A percentile compares a stretch with the other conserved stretches of the same genome.
Conservation (phyloP, 2,888 invertebrate genomes). For the Orchestes rusci region DNA sequence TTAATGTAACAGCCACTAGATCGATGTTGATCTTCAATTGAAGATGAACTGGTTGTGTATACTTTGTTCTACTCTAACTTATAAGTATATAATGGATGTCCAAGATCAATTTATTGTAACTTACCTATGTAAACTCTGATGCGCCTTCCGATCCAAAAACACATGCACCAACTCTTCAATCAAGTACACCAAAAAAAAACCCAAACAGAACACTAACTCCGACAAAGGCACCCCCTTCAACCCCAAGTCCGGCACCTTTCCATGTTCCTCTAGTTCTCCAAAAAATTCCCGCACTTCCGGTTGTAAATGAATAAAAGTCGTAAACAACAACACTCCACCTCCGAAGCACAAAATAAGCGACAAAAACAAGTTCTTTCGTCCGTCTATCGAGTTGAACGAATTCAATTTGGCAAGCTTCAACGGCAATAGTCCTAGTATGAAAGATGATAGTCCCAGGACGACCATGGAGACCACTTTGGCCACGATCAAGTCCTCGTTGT, state of each 20-base stretch:
- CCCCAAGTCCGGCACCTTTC: conserved; percentile 44
- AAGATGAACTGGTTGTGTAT: too few species aligned
- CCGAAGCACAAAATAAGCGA: conserved; percentile 57
- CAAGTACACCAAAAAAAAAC: conserved; percentile 58
- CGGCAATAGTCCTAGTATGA: conserved; percentile 54
- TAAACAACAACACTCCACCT: conserved; percentile 58
- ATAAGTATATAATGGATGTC: too few species aligned
- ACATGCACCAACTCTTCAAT: conserved; percentile 56
- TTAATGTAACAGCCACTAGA: background rate
- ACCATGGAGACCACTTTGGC: conserved; percentile 56
- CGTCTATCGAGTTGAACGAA: conserved; percentile 37
- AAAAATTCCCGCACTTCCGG: conserved; percentile 58
- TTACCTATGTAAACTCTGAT: conserved; percentile 33
- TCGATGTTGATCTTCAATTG: too few species aligned
- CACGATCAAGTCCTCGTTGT: conserved; percentile 39
- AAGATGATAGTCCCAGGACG: conserved; percentile 51
- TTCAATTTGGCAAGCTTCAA: conserved; percentile 38
- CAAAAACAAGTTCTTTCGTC: conserved; percentile 47
- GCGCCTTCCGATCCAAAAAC: conserved; percentile 44
- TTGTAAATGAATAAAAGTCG: conserved; percentile 57
- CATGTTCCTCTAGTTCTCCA: conserved; percentile 43
- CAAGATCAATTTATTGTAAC: too few species aligned
- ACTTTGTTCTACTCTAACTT: too few species aligned
- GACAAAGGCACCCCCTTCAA: conserved; percentile 46
- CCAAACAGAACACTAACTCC: conserved; percentile 54